Evolutionary conservation across 2,797 vertebrate species (phyloP).

Genomic region (Lacerta bilineata): DNA sequence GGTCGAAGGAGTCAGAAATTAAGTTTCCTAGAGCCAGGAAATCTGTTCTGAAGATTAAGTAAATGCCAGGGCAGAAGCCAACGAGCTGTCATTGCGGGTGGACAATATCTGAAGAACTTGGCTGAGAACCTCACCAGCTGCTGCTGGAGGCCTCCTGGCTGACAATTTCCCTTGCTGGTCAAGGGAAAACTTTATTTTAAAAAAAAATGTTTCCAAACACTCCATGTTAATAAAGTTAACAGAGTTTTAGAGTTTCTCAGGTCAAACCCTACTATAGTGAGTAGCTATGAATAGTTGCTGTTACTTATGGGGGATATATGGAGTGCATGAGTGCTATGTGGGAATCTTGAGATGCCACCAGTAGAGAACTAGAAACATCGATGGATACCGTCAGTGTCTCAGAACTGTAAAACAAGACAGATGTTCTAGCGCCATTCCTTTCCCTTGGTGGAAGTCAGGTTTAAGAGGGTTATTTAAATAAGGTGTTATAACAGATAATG

Average conservation of each 20-base stretch:
- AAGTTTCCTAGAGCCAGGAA: conserved; percentile 80
- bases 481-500: conserved; percentile 79
- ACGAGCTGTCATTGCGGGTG: conserved; percentile 75
- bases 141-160: conserved; percentile 78
- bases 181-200: conserved; percentile 81
- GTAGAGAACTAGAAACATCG: conserved; percentile 66
- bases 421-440: conserved; percentile 72
- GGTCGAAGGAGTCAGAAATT: conserved; percentile 81
- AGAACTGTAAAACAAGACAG: conserved; percentile 63
- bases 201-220: conserved; percentile 75
- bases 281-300: conserved; percentile 81
- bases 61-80: conserved; percentile 75
- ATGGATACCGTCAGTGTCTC: conserved; percentile 52
- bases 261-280: conserved; percentile 84
- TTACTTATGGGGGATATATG: conserved; percentile 64
- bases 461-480: conserved; percentile 83
- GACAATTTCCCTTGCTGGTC: conserved; percentile 87
- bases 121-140: conserved; percentile 79
- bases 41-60: conserved; percentile 79
- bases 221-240: conserved; percentile 80
- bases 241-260: conserved; percentile 84
- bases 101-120: conserved; percentile 79
- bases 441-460: conserved; percentile 75
- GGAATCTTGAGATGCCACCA: conserved; percentile 69
- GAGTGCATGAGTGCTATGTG: conserved; percentile 72